These are phyloP conservation scores for Hecatera dysodea DNA, from an alignment of 2,888 invertebrate genomes.

Conservation along the genomic window DNA sequence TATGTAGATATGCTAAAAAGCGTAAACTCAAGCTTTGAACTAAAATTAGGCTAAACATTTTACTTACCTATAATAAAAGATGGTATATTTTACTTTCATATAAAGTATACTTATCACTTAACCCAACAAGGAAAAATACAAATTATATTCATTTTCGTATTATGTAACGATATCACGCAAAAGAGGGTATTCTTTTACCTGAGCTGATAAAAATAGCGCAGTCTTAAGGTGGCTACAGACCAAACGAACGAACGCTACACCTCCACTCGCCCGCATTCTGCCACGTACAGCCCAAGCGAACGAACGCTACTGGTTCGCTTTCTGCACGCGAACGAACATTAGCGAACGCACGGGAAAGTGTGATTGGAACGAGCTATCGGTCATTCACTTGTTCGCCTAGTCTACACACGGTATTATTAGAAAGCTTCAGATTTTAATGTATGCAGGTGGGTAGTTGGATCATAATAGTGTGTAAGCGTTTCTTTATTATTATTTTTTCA, in stretches of 20 bases:
- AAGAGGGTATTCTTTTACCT: slow-evolving; percentile 20
- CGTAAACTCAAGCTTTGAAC: too few species aligned
- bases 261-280: too few species aligned
- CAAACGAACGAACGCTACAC: neutral
- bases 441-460: neutral
- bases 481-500: neutral
- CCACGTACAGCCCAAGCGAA: neutral
- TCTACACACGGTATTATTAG: neutral
- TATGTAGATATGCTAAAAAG: too few species aligned
- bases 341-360: neutral
- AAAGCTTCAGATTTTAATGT: neutral
- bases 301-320: neutral
- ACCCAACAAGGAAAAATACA: slow-evolving; percentile 12
- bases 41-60: too few species aligned
- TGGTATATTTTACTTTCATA: neutral
- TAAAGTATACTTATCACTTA: neutral
- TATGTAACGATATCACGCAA: slow-evolving; percentile 21
- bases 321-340: neutral
- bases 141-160: slow-evolving; percentile 8
- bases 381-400: neutral
- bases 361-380: neutral
- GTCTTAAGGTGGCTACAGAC: neutral
- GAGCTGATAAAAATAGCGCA: slow-evolving; percentile 17
- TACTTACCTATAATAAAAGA: too few species aligned
- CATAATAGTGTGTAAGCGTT: neutral